Percentiles rank a stretch among this genome's conserved stretches.
phyloP scores from a whole-genome alignment of 1,140 invertebrate genomes.

The Zaprionus capensis region DNA sequence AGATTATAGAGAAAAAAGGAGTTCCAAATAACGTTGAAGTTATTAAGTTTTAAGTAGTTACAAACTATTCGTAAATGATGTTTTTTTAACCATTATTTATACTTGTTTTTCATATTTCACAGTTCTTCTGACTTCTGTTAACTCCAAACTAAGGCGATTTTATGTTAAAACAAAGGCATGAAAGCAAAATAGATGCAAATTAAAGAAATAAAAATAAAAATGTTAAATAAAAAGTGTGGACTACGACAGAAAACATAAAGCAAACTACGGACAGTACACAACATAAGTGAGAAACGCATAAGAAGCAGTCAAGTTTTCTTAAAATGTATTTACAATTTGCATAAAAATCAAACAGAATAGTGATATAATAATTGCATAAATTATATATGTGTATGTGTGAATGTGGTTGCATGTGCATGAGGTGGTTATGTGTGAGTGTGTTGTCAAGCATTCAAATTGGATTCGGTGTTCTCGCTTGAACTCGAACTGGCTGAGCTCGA shows the following conservation, averaged over 20 bases:
- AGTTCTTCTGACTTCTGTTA: neutral
- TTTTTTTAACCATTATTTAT: neutral
- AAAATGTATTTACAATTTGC: constrained; percentile 56
- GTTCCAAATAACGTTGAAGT: too few species aligned
- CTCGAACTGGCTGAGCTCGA: constrained; percentile 26
- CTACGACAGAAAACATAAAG: constrained; percentile 33
- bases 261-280: constrained; percentile 63
- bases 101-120: neutral
- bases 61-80: neutral
- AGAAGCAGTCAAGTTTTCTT: constrained; percentile 16
- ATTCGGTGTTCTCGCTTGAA: constrained; percentile 12
- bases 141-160: constrained; percentile 5
- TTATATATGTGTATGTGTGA: neutral
- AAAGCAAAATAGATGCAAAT: constrained; percentile 37
- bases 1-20: neutral
- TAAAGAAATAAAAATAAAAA: constrained; percentile 21
- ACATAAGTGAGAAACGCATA: constrained; percentile 36
- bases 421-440: constrained; percentile 13
- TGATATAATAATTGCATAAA: constrained; percentile 26
- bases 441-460: constrained; percentile 21
- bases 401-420: constrained; percentile 4
- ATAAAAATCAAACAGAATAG: constrained; percentile 26
- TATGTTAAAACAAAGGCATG: constrained; percentile 22
- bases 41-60: neutral
- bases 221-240: constrained; percentile 3